phyloP scores from a whole-genome alignment of 2,888 invertebrate species.

The Protula sp. region DNA sequence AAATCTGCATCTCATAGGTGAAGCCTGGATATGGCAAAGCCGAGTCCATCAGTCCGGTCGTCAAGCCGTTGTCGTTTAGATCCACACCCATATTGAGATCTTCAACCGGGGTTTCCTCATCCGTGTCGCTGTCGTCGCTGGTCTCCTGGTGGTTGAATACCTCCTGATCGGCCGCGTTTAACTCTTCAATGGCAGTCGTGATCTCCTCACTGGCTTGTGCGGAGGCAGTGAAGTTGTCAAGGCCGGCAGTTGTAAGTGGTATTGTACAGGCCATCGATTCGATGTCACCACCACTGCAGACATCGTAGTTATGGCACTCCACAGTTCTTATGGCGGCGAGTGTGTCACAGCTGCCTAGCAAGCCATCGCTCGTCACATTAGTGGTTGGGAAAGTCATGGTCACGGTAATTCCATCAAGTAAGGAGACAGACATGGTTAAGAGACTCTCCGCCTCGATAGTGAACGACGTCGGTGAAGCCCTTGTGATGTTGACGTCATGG shows the following conservation, averaged over 20 bases:
- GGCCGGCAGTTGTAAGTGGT: too few species aligned
- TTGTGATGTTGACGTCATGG: background rate
- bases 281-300: background rate
- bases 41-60: background rate
- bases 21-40: background rate
- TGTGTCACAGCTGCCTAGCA: background rate
- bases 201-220: background rate
- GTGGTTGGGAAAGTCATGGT: too few species aligned
- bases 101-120: background rate
- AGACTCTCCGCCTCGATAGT: background rate
- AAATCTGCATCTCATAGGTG: background rate
- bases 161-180: background rate
- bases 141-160: background rate
- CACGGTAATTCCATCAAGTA: too few species aligned
- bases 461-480: background rate
- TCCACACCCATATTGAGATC: background rate
- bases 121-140: background rate
- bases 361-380: background rate
- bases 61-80: background rate
- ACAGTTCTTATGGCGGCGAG: background rate
- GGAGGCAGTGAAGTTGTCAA: background rate
- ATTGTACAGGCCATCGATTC: background rate
- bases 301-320: background rate
- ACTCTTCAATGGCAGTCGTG: background rate
- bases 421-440: background rate